Conservation (phyloP, 2,797 vertebrate genomes). For the Cirrhinus molitorella region DNA sequence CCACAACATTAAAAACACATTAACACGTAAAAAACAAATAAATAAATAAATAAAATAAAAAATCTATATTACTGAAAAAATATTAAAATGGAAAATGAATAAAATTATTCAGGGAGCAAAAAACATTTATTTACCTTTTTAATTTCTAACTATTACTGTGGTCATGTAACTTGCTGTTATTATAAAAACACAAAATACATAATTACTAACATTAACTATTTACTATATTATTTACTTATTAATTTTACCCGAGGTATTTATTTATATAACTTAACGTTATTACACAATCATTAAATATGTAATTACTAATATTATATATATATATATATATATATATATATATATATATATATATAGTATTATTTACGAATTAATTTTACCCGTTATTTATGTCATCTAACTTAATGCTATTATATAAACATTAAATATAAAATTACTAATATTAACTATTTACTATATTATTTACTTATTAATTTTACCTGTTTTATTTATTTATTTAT, state of each 20-base stretch:
- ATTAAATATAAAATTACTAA: not conserved
- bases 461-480: not conserved
- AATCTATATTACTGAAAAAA: too few relatives aligned
- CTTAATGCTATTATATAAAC: not conserved
- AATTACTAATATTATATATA: too few relatives aligned
- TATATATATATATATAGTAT: too few relatives aligned
- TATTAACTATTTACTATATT: not conserved
- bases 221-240: not conserved
- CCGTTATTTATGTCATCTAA: not conserved
- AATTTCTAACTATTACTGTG: too few relatives aligned
- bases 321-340: too few relatives aligned
- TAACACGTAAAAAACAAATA: too few relatives aligned
- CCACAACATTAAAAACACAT: too few relatives aligned
- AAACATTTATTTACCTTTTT: too few relatives aligned
- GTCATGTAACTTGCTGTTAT: not conserved
- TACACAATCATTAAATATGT: not conserved
- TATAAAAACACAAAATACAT: not conserved
- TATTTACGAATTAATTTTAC: not conserved
- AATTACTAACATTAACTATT: not conserved
- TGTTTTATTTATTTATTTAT: not conserved
- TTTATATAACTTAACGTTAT: not conserved
- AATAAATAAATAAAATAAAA: too few relatives aligned
- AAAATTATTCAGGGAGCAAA: too few relatives aligned
- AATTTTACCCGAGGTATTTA: not conserved
- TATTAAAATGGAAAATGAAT: too few relatives aligned